Conservation (phyloP, 1,140 invertebrate species). For the Popillia japonica region DNA sequence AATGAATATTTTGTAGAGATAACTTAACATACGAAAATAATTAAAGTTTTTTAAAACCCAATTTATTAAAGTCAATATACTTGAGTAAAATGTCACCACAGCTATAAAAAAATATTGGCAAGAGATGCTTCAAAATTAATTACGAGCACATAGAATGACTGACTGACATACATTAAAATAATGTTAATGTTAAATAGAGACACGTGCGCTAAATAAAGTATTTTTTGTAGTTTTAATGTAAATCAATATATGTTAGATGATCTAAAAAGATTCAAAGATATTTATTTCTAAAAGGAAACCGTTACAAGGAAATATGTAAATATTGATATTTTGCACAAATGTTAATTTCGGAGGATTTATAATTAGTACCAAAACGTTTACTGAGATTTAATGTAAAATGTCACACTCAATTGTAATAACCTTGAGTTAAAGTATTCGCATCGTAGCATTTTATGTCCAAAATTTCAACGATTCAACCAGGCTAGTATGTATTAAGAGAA, state of each 20-base stretch:
- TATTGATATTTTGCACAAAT: conserved; percentile 27
- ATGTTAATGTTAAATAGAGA: conserved; percentile 12
- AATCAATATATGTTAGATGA: neutral
- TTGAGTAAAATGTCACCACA: too few relatives aligned
- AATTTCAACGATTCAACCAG: neutral
- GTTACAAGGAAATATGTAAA: conserved; percentile 27
- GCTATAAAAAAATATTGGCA: too few relatives aligned
- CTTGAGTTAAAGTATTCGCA: neutral
- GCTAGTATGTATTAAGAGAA: neutral
- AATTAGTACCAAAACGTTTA: conserved; percentile 2
- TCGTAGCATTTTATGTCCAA: conserved; percentile 1
- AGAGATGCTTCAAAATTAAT: too few relatives aligned
- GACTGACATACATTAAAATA: too few relatives aligned
- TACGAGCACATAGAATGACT: too few relatives aligned
- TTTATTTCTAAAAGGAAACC: neutral
- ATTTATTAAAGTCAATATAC: too few relatives aligned
- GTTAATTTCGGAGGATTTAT: conserved; percentile 26
- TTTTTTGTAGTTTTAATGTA: neutral
- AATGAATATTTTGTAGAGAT: too few relatives aligned
- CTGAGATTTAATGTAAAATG: conserved; percentile 3
- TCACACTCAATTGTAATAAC: conserved; percentile 18
- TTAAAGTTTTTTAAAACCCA: too few relatives aligned
- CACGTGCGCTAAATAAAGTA: neutral
- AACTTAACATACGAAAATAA: too few relatives aligned
- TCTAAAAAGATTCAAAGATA: conserved; percentile 2